Conservation (phyloP, 1,140 invertebrate species). For the Zaprionus capensis region DNA sequence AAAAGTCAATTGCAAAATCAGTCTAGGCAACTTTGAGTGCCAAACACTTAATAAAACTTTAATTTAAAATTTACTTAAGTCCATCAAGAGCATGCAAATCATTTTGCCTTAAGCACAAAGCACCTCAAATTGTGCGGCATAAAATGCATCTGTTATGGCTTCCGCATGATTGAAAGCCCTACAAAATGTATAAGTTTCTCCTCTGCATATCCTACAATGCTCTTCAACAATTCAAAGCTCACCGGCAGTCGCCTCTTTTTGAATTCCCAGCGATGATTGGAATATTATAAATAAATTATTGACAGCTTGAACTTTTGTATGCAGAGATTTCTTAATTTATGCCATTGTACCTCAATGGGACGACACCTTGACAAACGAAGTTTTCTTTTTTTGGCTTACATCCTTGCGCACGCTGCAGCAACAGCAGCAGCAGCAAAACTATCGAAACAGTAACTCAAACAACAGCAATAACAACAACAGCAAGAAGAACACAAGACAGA, state of each 20-base stretch:
- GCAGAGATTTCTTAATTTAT: conserved; percentile 29
- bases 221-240: background rate
- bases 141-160: background rate
- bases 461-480: conserved; percentile 13
- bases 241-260: background rate
- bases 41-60: too few relatives aligned
- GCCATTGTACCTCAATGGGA: conserved; percentile 20
- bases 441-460: too few relatives aligned
- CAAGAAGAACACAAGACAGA: background rate
- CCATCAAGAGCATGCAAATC: too few relatives aligned
- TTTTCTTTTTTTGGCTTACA: background rate
- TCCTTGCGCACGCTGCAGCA: background rate
- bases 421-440: background rate
- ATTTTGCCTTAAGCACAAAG: too few relatives aligned
- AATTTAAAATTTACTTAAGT: too few relatives aligned
- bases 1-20: too few relatives aligned
- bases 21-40: too few relatives aligned
- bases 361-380: conserved; percentile 22
- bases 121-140: too few relatives aligned
- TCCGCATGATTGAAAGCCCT: too few relatives aligned
- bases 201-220: background rate
- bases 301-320: conserved; percentile 25
- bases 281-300: conserved; percentile 7
- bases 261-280: conserved; percentile 7
- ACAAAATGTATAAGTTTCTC: too few relatives aligned